Evolutionary conservation across 2,113 vertebrate genomes (phyloP), one percentile per base, ranked within the genome.

Genomic region (Phodopus roborovskii): DNA sequence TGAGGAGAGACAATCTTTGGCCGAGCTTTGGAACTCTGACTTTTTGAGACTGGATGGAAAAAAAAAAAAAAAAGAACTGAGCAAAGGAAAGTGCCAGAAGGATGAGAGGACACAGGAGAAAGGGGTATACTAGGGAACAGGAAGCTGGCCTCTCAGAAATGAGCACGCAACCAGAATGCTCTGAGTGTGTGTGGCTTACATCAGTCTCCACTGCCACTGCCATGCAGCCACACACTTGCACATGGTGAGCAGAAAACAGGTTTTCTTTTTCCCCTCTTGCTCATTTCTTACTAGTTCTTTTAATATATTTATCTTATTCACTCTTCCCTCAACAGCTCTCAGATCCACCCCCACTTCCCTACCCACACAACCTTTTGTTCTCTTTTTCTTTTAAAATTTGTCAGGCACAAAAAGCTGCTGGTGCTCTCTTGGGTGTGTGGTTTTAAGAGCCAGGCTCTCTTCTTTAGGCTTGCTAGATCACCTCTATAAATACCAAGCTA

Each of bases 401-500:
- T 64, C 81, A 84, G 30, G 39, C 45, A 45, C 26, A 45, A 62
- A 30, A 11, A 30, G 58, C 26, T 83, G 15, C 56, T 26, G 8
- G 6, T 42, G 2, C n/a, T 42, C 58, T 84, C n/a, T 62, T 62
- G 36, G 53, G 20, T 42, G 48, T 58, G 78, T n/a, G 78, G 24
- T 36, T 39, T 71, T 71, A 71, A 39, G 70, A 22, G 20, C 4
- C 8, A 71, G 36, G 79, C 12, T 89, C 79, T 94, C 53, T 85
- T 56, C 81, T 87, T 60, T 78, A 71, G 71, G 74, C 3, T 91
- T 96, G 22, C 39, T 87, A 66, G 70, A 58, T 73, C 36, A 90
- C 42, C 33, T 91, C 39, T 91, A 16, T 75, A 91, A 96, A 92
- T 42, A 92, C 26, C 77, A 71, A 90, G 79, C 36, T 42, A 33